A percentile compares a stretch with the other conserved stretches of the same genome.
phyloP scores from a whole-genome alignment of 1,140 invertebrate genomes.

The Dermatophagoides farinae region DNA sequence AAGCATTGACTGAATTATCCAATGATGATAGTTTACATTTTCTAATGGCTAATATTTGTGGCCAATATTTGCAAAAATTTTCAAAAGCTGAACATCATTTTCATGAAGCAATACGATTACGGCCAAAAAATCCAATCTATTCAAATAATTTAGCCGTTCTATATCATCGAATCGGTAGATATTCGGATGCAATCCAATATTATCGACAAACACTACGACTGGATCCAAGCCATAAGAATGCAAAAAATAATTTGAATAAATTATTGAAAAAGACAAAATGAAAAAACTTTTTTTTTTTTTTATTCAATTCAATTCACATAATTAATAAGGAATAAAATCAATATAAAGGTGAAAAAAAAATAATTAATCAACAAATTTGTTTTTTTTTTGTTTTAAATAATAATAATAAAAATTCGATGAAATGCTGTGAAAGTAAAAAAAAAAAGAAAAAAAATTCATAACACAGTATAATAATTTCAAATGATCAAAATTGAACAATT shows the following conservation, averaged over 20 bases:
- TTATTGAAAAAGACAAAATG: constrained; percentile 18
- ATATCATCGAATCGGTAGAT: constrained; percentile 77
- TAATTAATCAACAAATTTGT: too few relatives aligned
- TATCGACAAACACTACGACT: constrained; percentile 52
- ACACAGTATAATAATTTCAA: not conserved
- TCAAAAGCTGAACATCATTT: constrained; percentile 59
- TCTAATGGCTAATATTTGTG: constrained; percentile 64
- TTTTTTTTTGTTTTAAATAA: too few relatives aligned
- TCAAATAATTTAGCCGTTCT: constrained; percentile 77
- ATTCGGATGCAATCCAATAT: constrained; percentile 43
- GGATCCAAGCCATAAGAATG: constrained; percentile 42
- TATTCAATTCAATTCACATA: too few relatives aligned
- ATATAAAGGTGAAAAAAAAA: too few relatives aligned
- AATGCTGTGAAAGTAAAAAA: too few relatives aligned
- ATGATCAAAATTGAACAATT: not conserved
- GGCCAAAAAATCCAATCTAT: constrained; percentile 45
- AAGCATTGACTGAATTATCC: constrained; percentile 44
- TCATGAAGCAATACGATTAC: constrained; percentile 43
- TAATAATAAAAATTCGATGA: too few relatives aligned
- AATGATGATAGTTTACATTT: constrained; percentile 55
- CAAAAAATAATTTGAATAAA: constrained; percentile 39
- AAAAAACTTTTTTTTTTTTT: too few relatives aligned
- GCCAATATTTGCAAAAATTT: constrained; percentile 48
- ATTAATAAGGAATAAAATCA: too few relatives aligned
- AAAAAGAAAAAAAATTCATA: not conserved